Conservation (phyloP, 2,888 invertebrate genomes). For the Ctenicera cuprea region DNA sequence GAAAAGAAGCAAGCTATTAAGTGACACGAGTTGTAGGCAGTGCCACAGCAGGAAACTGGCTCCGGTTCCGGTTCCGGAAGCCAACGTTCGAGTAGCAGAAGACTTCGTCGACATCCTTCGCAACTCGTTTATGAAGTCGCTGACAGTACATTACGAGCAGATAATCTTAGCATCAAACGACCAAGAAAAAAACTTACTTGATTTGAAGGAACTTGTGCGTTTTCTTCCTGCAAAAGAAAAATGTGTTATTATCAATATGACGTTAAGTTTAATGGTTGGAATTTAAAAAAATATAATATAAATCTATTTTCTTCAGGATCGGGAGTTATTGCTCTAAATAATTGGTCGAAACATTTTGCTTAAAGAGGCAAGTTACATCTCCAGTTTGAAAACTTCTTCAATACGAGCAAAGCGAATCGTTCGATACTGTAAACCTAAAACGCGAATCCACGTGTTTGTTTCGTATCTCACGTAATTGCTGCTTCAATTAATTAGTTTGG, state of each 20-base stretch:
- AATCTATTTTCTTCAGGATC: no score
- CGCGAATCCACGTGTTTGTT: slow-evolving; percentile 8
- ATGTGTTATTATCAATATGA: no score
- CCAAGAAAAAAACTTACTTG: no score
- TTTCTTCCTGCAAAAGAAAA: no score
- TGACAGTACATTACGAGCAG: background rate
- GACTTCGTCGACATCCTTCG: background rate
- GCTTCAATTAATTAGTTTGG: slow-evolving; percentile 1
- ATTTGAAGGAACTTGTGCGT: no score
- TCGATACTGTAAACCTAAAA: background rate
- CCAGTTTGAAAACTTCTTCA: no score
- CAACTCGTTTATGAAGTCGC: background rate
- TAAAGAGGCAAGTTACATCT: no score
- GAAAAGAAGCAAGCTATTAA: background rate
- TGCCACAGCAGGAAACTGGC: slow-evolving; percentile 7
- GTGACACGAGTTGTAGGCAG: slow-evolving; percentile 6
- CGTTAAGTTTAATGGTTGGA: no score
- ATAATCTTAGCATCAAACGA: no score
- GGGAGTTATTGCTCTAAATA: no score
- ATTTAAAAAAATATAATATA: no score
- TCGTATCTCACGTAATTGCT: slow-evolving; percentile 12
- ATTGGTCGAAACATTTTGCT: no score
- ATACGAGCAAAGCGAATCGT: background rate
- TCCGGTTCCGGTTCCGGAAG: slow-evolving; percentile 11
- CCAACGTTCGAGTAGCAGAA: background rate